Conservation (phyloP, 2,113 vertebrate species). For the Leiothrix lutea region DNA sequence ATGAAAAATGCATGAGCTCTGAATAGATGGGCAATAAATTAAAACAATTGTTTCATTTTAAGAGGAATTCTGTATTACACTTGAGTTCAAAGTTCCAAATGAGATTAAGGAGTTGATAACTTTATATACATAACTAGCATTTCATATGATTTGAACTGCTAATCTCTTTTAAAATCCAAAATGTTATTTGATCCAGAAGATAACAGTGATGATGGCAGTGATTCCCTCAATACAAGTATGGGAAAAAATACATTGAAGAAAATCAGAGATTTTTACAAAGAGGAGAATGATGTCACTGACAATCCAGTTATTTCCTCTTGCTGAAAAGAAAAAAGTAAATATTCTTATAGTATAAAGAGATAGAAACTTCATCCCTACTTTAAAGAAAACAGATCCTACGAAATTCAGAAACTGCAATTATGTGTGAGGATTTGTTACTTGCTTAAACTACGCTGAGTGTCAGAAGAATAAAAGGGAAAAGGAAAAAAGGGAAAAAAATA, state of each 20-base stretch:
- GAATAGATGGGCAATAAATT: too few relatives aligned
- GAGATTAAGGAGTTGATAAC: not conserved
- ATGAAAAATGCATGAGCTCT: too few relatives aligned
- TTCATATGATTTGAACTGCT: not conserved
- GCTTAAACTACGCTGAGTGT: not conserved
- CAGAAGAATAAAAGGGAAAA: not conserved
- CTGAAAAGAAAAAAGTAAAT: not conserved
- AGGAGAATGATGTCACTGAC: not conserved
- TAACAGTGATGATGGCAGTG: not conserved
- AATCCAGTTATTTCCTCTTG: not conserved
- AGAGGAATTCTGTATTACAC: not conserved
- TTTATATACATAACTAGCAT: not conserved
- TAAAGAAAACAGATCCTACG: not conserved
- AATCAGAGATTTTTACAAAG: not conserved
- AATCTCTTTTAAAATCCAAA: not conserved
- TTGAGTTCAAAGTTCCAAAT: not conserved
- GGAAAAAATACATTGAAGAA: not conserved
- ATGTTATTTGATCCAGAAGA: not conserved
- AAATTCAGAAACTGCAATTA: not conserved
- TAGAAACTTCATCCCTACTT: not conserved
- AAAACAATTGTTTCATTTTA: not conserved
- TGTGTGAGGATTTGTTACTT: not conserved
- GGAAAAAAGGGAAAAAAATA: not conserved
- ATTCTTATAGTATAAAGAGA: not conserved
- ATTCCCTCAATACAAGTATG: not conserved